A percentile compares a stretch with the other conserved stretches of the same genome.
Evolutionary conservation across 2,797 vertebrate species (phyloP).

Genomic region (Sarcoramphus papa): DNA sequence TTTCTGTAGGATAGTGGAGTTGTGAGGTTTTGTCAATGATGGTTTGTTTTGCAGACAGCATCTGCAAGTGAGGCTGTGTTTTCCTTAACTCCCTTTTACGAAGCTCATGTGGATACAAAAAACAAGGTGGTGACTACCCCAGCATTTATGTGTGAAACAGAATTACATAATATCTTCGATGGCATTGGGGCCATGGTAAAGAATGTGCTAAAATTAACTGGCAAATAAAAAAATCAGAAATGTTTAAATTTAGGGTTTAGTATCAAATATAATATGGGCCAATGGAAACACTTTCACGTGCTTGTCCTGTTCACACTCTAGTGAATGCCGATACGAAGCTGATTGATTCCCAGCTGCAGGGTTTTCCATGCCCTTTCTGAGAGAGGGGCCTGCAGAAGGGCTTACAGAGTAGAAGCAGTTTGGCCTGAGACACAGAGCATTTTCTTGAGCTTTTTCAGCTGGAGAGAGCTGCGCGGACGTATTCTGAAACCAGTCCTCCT

Average conservation of each 20-base stretch:
- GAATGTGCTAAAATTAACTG: constrained; percentile 77
- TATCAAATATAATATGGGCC: neutral
- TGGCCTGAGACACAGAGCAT: neutral
- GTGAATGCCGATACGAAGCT: neutral
- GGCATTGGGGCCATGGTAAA: constrained; percentile 85
- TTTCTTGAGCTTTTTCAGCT: neutral
- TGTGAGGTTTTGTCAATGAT: neutral
- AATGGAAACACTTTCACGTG: constrained; percentile 17
- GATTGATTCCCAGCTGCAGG: neutral
- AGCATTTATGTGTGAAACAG: constrained; percentile 86
- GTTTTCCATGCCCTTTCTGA: neutral
- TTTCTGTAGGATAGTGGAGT: neutral
- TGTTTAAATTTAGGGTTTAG: neutral
- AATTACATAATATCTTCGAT: constrained; percentile 81
- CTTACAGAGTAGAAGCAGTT: neutral
- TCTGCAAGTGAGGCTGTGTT: neutral
- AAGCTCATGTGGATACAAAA: constrained; percentile 80
- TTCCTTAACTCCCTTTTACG: constrained; percentile 75
- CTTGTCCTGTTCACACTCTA: neutral
- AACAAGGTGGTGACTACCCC: constrained; percentile 85
- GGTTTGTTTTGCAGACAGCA: neutral
- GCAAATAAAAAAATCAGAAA: constrained; percentile 65
- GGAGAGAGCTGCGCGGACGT: neutral
- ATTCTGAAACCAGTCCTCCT: neutral
- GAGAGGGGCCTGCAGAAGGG: neutral